These are phyloP conservation scores for Hetaerina americana DNA, from an alignment of 1,140 invertebrate species.

Conservation along the genomic window DNA sequence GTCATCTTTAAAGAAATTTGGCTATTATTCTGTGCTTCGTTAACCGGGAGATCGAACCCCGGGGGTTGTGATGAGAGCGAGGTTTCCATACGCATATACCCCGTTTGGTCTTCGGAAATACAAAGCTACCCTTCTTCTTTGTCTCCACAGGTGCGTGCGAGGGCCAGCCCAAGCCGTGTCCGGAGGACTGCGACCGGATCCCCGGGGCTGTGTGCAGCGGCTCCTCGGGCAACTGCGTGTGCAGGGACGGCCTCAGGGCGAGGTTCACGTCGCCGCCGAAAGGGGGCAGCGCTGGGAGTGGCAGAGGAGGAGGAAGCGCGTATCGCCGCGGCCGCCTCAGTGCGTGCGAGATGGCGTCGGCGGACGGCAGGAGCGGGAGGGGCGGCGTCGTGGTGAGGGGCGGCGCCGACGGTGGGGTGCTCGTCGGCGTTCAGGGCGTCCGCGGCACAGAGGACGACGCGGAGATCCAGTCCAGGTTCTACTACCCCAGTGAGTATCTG, in stretches of 20 bases:
- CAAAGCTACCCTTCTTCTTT: too few species aligned
- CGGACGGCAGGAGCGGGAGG: not conserved
- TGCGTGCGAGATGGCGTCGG: not conserved
- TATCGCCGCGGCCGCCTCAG: not conserved
- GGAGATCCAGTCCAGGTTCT: slow-evolving; percentile 20
- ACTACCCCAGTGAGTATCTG: slow-evolving; percentile 25
- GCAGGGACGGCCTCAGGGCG: not conserved
- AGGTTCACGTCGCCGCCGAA: not conserved
- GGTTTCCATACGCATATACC: too few species aligned
- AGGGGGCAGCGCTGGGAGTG: not conserved
- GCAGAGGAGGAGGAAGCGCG: not conserved
- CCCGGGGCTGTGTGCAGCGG: not conserved
- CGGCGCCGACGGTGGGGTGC: not conserved
- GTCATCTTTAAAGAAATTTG: too few species aligned
- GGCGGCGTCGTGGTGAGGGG: not conserved
- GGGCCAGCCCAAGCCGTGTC: not conserved
- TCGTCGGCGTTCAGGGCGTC: not conserved
- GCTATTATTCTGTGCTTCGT: too few species aligned
- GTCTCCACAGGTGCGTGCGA: not conserved
- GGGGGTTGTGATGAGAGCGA: too few species aligned
- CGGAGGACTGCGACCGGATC: not conserved
- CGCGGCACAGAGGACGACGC: slow-evolving; percentile 12
- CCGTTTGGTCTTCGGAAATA: too few species aligned
- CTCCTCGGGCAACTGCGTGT: not conserved
- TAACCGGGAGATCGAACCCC: too few species aligned